Percentiles rank a stretch among this genome's conserved stretches.
Conservation (phyloP, 2,797 vertebrate species). For the Premnoplex brunnescens region DNA sequence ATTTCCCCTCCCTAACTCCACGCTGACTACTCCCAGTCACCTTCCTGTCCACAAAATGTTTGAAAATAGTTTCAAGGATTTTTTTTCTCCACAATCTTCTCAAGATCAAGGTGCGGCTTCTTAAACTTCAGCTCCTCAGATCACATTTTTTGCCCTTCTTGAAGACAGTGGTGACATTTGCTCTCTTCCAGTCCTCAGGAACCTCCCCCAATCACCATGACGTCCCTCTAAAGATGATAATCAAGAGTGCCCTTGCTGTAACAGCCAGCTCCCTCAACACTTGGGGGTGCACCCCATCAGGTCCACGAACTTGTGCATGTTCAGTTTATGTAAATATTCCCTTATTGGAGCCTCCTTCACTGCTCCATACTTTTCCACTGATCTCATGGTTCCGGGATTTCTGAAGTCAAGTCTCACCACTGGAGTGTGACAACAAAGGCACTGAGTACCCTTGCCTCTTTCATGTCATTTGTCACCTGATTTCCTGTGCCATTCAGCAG, state of each 20-base stretch:
- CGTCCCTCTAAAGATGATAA: not conserved
- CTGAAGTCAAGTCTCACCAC: not conserved
- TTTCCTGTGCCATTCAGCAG: not conserved
- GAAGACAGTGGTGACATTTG: not conserved
- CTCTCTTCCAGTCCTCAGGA: not conserved
- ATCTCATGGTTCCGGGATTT: not conserved
- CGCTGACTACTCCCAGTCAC: not conserved
- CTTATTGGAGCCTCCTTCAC: not conserved
- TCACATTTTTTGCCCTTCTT: not conserved
- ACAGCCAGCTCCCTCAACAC: not conserved
- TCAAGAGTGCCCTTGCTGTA: not conserved
- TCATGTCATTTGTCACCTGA: not conserved
- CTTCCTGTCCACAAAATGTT: not conserved
- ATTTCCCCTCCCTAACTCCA: not conserved
- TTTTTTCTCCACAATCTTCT: not conserved
- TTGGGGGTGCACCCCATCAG: not conserved
- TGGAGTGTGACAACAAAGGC: not conserved
- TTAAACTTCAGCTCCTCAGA: not conserved
- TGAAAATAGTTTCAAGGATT: not conserved
- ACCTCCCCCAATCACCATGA: not conserved
- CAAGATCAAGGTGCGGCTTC: not conserved
- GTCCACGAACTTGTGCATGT: not conserved
- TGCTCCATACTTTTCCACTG: not conserved
- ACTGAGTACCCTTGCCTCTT: not conserved
- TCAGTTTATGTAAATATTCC: not conserved